Percentiles rank a stretch among this genome's conserved stretches.
phyloP scores from a whole-genome alignment of 2,113 vertebrate genomes.

The Nothocercus julius region DNA sequence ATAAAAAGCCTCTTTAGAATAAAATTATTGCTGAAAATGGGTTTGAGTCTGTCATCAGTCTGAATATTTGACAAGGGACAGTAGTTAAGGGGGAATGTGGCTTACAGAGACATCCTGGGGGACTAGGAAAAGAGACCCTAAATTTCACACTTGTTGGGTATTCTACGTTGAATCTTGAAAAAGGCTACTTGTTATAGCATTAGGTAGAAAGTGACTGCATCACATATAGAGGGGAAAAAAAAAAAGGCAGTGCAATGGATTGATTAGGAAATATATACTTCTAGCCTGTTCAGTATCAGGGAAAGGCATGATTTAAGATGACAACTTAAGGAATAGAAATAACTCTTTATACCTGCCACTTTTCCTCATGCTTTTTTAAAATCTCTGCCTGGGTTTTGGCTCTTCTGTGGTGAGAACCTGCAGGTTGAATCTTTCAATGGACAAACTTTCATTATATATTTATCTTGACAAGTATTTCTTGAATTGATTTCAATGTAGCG shows the following conservation, averaged over 20 bases:
- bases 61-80: background rate
- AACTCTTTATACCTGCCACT: background rate
- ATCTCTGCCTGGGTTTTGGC: slow-evolving; percentile 7
- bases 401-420: slow-evolving; percentile 7
- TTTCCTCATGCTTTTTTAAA: background rate
- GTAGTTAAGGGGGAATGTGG: background rate
- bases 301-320: background rate
- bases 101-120: background rate
- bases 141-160: background rate
- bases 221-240: background rate
- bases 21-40: background rate
- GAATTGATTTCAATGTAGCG: slow-evolving; percentile 46
- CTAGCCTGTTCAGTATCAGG: background rate
- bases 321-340: background rate
- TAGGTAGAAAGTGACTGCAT: background rate
- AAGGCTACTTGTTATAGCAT: background rate
- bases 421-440: slow-evolving; percentile 19
- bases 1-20: background rate
- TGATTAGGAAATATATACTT: slow-evolving; percentile 24
- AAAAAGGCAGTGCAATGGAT: background rate
- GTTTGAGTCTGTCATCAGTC: background rate
- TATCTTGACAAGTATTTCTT: slow-evolving; percentile 4
- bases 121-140: background rate
- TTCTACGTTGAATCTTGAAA: background rate
- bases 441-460: slow-evolving; percentile 32